Percentiles rank a stretch among this genome's conserved stretches.
Evolutionary conservation across 2,888 invertebrate genomes (phyloP).

Genomic region (Ganaspis brasiliensis): DNA sequence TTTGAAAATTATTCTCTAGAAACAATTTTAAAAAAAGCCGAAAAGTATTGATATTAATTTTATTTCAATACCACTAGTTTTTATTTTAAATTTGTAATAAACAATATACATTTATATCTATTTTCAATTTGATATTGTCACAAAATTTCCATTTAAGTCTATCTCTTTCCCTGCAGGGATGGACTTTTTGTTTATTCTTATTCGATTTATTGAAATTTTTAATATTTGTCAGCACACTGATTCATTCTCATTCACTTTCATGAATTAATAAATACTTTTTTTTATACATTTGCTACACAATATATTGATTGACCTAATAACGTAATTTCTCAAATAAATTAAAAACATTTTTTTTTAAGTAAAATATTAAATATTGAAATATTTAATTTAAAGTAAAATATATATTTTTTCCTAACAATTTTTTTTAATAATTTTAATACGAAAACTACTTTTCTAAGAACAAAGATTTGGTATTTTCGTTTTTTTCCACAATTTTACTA

Average conservation of each 20-base stretch:
- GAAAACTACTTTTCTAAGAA: not conserved
- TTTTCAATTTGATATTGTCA: slow-evolving; percentile 72
- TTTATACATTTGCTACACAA: not conserved
- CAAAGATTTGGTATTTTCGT: too few species aligned
- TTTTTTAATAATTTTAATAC: too few species aligned
- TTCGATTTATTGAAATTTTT: slow-evolving; percentile 5
- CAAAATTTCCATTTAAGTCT: slow-evolving; percentile 65
- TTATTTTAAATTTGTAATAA: slow-evolving; percentile 53
- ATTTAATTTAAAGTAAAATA: not conserved
- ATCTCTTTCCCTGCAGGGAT: not conserved
- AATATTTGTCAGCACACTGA: slow-evolving; percentile 1
- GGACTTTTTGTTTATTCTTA: slow-evolving; percentile 6
- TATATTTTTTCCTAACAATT: too few species aligned
- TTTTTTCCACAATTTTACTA: too few species aligned
- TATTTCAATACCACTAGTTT: slow-evolving; percentile 22
- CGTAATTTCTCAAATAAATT: not conserved
- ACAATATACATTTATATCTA: slow-evolving; percentile 68
- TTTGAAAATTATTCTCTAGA: slow-evolving; percentile 13
- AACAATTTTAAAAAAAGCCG: slow-evolving; percentile 8
- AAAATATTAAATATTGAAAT: not conserved
- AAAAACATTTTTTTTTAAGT: not conserved
- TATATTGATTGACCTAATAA: not conserved
- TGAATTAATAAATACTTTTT: not conserved
- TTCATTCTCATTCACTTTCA: not conserved
- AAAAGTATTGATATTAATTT: slow-evolving; percentile 21